Evolutionary conservation across 2,888 invertebrate genomes (phyloP).

Genomic region (Cosmia pyralina): DNA sequence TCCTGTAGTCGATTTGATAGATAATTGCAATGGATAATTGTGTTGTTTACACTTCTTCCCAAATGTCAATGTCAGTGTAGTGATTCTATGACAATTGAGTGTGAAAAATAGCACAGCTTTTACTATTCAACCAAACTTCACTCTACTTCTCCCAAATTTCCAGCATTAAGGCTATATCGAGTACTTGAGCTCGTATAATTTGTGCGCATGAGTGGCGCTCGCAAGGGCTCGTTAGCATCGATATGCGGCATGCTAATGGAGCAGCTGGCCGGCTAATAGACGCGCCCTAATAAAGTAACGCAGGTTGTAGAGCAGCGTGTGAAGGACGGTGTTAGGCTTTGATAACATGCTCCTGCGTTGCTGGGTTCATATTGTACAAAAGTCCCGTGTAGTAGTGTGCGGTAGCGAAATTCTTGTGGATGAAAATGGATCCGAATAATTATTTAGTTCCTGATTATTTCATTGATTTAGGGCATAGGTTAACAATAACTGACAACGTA

Average conservation of each 20-base stretch:
- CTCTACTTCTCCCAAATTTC: neutral
- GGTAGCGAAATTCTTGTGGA: neutral
- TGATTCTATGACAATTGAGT: neutral
- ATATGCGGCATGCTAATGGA: slow-evolving; percentile 63
- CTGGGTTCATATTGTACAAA: neutral
- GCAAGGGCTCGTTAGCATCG: slow-evolving; percentile 75
- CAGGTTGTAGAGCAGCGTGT: slow-evolving; percentile 3
- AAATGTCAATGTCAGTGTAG: neutral
- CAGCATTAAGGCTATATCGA: too few species aligned
- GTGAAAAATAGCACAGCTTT: neutral
- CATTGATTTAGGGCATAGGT: neutral
- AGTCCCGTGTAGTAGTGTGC: neutral
- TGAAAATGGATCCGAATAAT: neutral
- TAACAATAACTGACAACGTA: neutral
- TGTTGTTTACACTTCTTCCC: neutral
- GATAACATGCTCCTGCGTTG: neutral
- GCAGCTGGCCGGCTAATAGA: slow-evolving; percentile 45
- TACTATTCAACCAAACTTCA: neutral
- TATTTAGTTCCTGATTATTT: neutral
- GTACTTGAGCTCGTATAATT: slow-evolving; percentile 62
- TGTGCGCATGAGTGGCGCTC: slow-evolving; percentile 79
- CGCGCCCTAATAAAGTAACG: slow-evolving; percentile 25
- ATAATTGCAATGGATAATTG: too few species aligned
- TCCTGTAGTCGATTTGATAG: neutral
- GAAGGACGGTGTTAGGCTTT: slow-evolving; percentile 3